A percentile compares a stretch with the other conserved stretches of the same genome.
These are phyloP conservation scores for Coptotermes formosanus DNA, from an alignment of 1,140 invertebrate species.

Conservation along the genomic window DNA sequence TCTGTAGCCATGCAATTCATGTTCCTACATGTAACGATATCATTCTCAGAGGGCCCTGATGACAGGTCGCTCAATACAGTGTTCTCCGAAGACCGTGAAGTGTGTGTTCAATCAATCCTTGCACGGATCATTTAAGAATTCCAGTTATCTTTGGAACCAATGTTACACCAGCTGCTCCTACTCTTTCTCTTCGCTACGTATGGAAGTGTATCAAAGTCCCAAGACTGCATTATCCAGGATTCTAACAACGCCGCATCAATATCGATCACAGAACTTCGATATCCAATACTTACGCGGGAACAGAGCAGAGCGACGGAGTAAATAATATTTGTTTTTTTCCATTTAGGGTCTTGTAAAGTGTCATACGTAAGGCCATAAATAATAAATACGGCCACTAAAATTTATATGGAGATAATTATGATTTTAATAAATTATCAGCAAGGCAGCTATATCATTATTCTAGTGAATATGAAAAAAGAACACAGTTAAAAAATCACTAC, in stretches of 20 bases:
- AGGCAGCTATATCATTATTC: too few species aligned
- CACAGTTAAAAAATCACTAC: too few species aligned
- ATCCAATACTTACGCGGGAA: not conserved
- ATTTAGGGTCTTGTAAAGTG: not conserved
- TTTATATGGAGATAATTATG: too few species aligned
- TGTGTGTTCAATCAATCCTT: constrained; percentile 6
- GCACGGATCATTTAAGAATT: not conserved
- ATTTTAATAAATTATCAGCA: too few species aligned
- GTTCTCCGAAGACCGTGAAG: not conserved
- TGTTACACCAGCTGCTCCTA: not conserved
- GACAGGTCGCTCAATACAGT: not conserved
- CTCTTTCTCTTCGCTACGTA: not conserved
- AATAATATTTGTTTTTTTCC: not conserved
- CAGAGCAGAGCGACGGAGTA: not conserved
- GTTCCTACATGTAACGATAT: not conserved
- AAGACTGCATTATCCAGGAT: not conserved
- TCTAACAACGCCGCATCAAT: constrained; percentile 15
- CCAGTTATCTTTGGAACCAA: not conserved
- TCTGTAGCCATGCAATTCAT: not conserved
- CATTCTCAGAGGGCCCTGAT: not conserved
- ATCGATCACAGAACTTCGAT: not conserved
- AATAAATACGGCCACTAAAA: too few species aligned
- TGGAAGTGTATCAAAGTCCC: not conserved
- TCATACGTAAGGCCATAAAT: not conserved
- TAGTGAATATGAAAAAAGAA: too few species aligned